These are phyloP conservation scores for Burhinus oedicnemus DNA, from an alignment of 2,113 vertebrate genomes.

Conservation along the genomic window DNA sequence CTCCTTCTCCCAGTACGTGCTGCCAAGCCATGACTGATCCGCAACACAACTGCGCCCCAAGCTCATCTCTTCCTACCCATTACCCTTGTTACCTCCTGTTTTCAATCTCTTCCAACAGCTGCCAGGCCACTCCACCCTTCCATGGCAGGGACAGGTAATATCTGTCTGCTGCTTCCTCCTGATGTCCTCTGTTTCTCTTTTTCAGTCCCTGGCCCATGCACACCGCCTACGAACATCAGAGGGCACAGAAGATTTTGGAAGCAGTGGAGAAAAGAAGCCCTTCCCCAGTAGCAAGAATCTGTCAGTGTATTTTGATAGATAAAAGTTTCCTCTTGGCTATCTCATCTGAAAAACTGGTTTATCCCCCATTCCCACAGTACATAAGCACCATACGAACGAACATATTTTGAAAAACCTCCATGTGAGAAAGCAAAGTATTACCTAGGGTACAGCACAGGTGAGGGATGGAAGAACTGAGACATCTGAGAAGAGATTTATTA, in stretches of 20 bases:
- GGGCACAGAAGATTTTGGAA: neutral
- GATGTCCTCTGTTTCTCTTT: neutral
- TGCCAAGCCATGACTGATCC: neutral
- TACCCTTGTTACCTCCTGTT: neutral
- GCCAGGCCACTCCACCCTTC: neutral
- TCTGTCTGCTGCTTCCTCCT: neutral
- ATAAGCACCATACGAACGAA: fast-evolving
- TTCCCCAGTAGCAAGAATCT: neutral
- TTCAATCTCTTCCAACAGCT: neutral
- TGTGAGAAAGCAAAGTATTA: neutral
- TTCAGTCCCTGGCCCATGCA: neutral
- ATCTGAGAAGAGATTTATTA: neutral
- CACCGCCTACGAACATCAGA: neutral
- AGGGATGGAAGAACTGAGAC: neutral
- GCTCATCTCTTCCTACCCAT: neutral
- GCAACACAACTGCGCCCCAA: too few relatives aligned
- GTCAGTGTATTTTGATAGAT: neutral
- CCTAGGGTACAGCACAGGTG: neutral
- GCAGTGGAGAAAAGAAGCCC: neutral
- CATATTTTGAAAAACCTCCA: neutral
- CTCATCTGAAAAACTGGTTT: neutral
- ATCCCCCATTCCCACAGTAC: neutral
- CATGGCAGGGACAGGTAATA: neutral
- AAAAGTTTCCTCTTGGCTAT: neutral
- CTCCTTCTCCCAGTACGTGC: fast-evolving